Evolutionary conservation across 1,140 invertebrate genomes (phyloP), one percentile per base, ranked within the genome.

Genomic region (Amphibalanus amphitrite): DNA sequence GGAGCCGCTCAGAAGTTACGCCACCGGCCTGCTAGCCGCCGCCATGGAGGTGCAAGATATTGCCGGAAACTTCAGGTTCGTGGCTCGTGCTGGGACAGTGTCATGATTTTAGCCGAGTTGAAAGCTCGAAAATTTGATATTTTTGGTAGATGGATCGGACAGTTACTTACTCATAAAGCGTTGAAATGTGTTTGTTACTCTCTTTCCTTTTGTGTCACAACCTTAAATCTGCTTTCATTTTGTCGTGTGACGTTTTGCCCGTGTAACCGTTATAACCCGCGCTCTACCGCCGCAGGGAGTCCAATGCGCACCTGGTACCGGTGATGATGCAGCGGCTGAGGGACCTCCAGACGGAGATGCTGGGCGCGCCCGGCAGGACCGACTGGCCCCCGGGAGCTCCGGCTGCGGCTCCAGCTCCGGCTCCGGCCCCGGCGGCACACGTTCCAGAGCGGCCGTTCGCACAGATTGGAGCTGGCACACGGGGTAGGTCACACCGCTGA

Each of bases 11-110:
- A 88, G 92, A 78, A 95, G 91, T 69, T 98, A 97, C 82, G 92
- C 95, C 0, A 95, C 91, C 0, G 95, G 95, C 0, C 82, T 98
- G 0, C 79, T 98, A 28, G 94, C 92, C 0, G 90, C 92, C n/a
- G 93, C 94, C 1, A 96, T 97, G 93, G 94, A 98, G 79, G 88
- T 96, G 1, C 90, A 91, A 76, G 95, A 97, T 76, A 92, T 97
- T 69, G 93, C 94, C 13, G 87, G 23, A 88, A 89, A 88, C 77
- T 95, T 90, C 78, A 85, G 84, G 85, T 87, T 81, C 72, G 77
- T 79, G 47, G 72, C 77, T 26, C 82, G 81, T 74, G 70, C 38
- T 38, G 6, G 6, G 38, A n/a, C n/a, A n/a, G n/a, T n/a, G n/a
- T n/a, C n/a, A n/a, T n/a, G n/a, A n/a, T n/a, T n/a, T n/a, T n/a